These are phyloP conservation scores for Acrobeloides nanus DNA, from an alignment of 2,888 invertebrate species.

Conservation along the genomic window DNA sequence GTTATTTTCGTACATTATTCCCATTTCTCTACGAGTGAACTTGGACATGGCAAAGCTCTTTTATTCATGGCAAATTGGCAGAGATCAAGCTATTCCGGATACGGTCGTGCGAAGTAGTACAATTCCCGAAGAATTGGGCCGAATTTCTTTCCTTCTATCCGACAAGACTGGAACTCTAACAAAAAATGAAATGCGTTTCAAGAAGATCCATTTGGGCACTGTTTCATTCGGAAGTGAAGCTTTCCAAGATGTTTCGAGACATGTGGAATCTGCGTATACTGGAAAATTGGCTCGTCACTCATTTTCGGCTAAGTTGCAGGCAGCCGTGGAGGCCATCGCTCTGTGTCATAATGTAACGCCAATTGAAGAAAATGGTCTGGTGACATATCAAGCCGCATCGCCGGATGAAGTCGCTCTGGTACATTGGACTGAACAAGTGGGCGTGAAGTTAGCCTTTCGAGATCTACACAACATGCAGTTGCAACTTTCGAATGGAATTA, in stretches of 20 bases:
- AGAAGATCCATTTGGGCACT: slow-evolving; percentile 76
- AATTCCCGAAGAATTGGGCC: slow-evolving; percentile 92
- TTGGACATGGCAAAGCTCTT: slow-evolving; percentile 84
- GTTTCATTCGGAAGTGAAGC: slow-evolving; percentile 79
- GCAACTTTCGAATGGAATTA: slow-evolving; percentile 57
- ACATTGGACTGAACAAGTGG: slow-evolving; percentile 68
- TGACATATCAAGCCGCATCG: slow-evolving; percentile 68
- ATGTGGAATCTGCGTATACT: slow-evolving; percentile 43
- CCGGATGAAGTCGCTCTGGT: slow-evolving; percentile 72
- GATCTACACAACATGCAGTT: slow-evolving; percentile 62
- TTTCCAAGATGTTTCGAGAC: slow-evolving; percentile 66
- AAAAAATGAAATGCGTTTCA: slow-evolving; percentile 84
- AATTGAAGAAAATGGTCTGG: slow-evolving; percentile 66
- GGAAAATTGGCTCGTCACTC: slow-evolving; percentile 42
- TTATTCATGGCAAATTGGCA: slow-evolving; percentile 91
- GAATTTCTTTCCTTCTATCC: slow-evolving; percentile 88
- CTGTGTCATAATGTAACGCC: slow-evolving; percentile 99
- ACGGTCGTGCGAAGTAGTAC: slow-evolving; percentile 94
- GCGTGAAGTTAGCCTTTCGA: slow-evolving; percentile 62
- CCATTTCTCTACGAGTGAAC: slow-evolving; percentile 92
- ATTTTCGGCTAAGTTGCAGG: slow-evolving; percentile 44
- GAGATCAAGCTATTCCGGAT: slow-evolving; percentile 82
- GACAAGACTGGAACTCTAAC: slow-evolving; percentile 98
- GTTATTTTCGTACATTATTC: slow-evolving; percentile 96
- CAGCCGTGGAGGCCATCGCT: slow-evolving; percentile 73